Evolutionary conservation across 2,113 vertebrate genomes (phyloP), one percentile per base, ranked within the genome.

Genomic region (Copsychus sechellarum): DNA sequence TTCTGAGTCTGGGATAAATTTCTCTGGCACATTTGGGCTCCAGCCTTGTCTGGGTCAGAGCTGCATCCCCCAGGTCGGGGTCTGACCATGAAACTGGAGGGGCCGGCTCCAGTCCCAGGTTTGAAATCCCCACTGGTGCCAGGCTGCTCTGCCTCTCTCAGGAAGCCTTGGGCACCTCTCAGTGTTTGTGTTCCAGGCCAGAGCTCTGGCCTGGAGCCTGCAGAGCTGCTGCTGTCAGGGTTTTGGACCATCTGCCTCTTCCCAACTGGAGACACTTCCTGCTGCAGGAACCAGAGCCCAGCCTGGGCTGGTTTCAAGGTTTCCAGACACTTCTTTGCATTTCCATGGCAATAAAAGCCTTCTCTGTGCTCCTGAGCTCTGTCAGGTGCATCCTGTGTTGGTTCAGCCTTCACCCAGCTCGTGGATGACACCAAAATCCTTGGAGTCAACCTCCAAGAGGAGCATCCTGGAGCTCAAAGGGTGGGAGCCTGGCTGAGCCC

Each of bases 191-290:
- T n/a, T 72, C 14, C 25, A 56, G 87, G 20, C 24, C 71, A 65
- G 38, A 73, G 61, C 61, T 81, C 47, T 62, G 40, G 16, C 40
- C 74, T 71, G 81, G 48, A 82, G 65, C 91, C 53, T 0, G 0
- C 74, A 43, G 58, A 95, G 84, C 87, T 85, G 90, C 73, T 95
- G 62, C 92, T 81, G 9, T 74, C 82, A 74, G 77, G 64, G 21
- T 26, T 65, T 94, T 57, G 85, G 33, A 83, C 82, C 88, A 93
- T 93, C 91, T 88, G 83, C 83, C 6, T 3, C 7, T 54, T 90
- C 69, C 84, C 86, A 54, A 38, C 58, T 0, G 11, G 29, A 42
- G 65, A 66, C 5, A 1, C 25, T 76, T 92, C 92, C 90, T 91
- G 57, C 92, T 79, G 74, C 82, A 47, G 88, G 33, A 86, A 81